Evolutionary conservation across 2,797 vertebrate genomes (phyloP).

Genomic region (Sebastes wilsoni): DNA sequence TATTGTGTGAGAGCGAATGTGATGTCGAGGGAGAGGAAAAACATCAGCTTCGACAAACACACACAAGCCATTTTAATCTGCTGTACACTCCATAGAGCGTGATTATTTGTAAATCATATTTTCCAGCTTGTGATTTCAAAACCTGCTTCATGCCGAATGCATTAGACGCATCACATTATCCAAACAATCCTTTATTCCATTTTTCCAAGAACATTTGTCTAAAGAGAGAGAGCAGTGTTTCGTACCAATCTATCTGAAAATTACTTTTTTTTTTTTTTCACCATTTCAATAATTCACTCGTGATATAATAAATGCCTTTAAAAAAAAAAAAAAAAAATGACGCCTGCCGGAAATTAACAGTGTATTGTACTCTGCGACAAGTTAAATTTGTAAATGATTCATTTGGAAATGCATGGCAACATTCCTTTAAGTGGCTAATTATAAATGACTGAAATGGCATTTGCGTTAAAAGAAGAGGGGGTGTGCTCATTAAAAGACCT

Average conservation of each 20-base stretch:
- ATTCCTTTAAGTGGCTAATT: slow-evolving; percentile 58
- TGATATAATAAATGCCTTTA: slow-evolving; percentile 31
- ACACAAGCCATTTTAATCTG: slow-evolving; percentile 31
- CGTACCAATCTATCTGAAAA: not conserved
- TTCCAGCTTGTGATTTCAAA: slow-evolving; percentile 59
- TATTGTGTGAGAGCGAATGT: not conserved
- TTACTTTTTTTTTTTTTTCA: not conserved
- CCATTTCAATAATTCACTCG: slow-evolving; percentile 48
- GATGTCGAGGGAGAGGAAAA: not conserved
- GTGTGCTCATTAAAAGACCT: slow-evolving; percentile 48
- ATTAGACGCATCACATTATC: slow-evolving; percentile 31
- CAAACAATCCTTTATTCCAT: slow-evolving; percentile 33
- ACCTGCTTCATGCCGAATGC: slow-evolving; percentile 19
- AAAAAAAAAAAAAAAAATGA: slow-evolving; percentile 17
- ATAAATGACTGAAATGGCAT: slow-evolving; percentile 54
- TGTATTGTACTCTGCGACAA: slow-evolving; percentile 50
- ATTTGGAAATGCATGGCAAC: slow-evolving; percentile 55
- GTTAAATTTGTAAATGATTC: slow-evolving; percentile 55
- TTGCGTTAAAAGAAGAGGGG: slow-evolving; percentile 31
- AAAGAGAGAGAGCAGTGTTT: slow-evolving; percentile 1
- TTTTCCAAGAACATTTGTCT: slow-evolving; percentile 28
- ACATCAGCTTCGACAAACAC: not conserved
- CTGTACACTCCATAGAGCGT: slow-evolving; percentile 4
- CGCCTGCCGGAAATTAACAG: slow-evolving; percentile 34
- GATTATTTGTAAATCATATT: slow-evolving; percentile 46